These are phyloP conservation scores for Creontiades dilutus DNA, from an alignment of 2,888 invertebrate species.

Conservation along the genomic window DNA sequence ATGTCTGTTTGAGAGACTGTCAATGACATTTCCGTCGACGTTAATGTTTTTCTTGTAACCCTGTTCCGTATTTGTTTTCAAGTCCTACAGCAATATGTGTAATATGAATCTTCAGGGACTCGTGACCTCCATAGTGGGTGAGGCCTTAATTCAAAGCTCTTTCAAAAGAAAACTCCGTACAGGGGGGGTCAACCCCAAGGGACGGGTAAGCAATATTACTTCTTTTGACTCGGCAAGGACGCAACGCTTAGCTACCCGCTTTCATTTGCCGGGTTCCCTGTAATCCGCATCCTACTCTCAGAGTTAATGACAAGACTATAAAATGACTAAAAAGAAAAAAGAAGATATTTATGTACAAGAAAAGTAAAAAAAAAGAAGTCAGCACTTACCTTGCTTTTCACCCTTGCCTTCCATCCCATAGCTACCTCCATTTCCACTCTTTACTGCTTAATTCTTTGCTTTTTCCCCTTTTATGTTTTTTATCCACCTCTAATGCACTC, in stretches of 20 bases:
- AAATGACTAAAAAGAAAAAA: slow-evolving; percentile 2
- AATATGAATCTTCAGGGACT: not conserved
- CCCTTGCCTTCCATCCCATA: not conserved
- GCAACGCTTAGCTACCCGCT: not conserved
- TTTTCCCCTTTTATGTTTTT: not conserved
- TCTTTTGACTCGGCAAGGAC: slow-evolving; percentile 25
- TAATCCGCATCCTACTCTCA: slow-evolving; percentile 10
- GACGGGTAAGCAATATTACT: slow-evolving; percentile 19
- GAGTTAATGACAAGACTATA: slow-evolving; percentile 32
- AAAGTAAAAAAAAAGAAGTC: not conserved
- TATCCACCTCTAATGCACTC: slow-evolving; percentile 23
- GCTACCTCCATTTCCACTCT: slow-evolving; percentile 24
- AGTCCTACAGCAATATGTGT: not conserved
- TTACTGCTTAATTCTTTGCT: slow-evolving; percentile 17
- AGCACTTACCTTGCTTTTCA: slow-evolving; percentile 26
- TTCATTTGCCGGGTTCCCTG: slow-evolving; percentile 38
- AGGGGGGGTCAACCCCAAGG: slow-evolving; percentile 13
- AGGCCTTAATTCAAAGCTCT: slow-evolving; percentile 4
- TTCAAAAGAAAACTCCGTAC: slow-evolving; percentile 10
- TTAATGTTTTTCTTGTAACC: not conserved
- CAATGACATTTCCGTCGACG: not conserved
- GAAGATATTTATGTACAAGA: not conserved
- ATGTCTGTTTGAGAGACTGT: no score
- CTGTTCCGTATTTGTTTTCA: not conserved
- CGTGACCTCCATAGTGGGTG: not conserved